Evolutionary conservation across 2,113 vertebrate genomes (phyloP).

Genomic region (Macrotis lagotis): DNA sequence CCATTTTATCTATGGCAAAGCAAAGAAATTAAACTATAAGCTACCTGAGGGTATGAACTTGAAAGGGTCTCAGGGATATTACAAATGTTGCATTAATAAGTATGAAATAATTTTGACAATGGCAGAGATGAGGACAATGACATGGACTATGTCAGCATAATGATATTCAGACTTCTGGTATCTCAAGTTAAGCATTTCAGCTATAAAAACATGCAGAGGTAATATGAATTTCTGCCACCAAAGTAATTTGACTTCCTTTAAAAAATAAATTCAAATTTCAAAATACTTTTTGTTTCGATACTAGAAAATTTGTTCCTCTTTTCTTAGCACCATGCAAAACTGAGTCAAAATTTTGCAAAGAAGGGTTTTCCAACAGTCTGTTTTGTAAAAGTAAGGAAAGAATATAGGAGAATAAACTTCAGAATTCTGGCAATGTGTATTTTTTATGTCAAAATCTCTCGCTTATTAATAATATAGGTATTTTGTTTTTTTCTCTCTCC

Average conservation of each 20-base stretch:
- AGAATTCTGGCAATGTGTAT: constrained; percentile 10
- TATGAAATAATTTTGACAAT: constrained; percentile 12
- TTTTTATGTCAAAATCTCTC: constrained; percentile 49
- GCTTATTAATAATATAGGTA: constrained; percentile 44
- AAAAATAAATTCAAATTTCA: constrained; percentile 21
- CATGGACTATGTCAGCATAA: background rate
- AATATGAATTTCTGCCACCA: constrained; percentile 9
- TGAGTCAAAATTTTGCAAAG: background rate
- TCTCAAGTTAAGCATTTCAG: background rate
- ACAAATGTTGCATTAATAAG: background rate
- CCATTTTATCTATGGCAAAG: background rate
- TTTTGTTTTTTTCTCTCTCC: constrained; percentile 40
- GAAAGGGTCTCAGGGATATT: background rate
- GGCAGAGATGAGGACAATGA: constrained; percentile 4
- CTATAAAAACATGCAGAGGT: constrained; percentile 34
- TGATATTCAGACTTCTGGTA: constrained; percentile 18
- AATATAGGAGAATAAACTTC: constrained; percentile 18
- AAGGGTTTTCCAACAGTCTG: background rate
- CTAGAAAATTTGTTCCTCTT: background rate
- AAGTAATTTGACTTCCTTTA: constrained; percentile 49
- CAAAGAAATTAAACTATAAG: background rate
- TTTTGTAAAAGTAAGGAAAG: constrained; percentile 26
- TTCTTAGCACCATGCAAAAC: constrained; percentile 20
- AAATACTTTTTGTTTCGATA: constrained; percentile 52
- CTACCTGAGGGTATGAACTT: constrained; percentile 22